Percentiles rank a stretch among this genome's conserved stretches.
Conservation (phyloP, 2,113 vertebrate genomes). For the Etia nguti region DNA sequence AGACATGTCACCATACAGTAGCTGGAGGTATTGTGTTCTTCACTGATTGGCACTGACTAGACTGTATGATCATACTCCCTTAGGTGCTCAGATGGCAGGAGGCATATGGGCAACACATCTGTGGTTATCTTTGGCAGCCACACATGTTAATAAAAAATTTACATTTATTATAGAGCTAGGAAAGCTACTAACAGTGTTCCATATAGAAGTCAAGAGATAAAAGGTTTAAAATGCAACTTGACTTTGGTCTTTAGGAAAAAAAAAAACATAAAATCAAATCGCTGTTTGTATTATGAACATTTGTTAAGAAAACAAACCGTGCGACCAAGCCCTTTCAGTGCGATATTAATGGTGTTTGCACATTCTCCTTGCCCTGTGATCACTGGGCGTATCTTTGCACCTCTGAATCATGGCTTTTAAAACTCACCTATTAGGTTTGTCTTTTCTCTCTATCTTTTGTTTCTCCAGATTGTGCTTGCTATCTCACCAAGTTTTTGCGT, state of each 20-base stretch:
- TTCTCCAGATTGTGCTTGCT: background rate
- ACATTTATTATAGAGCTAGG: background rate
- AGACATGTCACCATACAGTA: conserved; percentile 54
- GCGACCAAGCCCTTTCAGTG: conserved; percentile 19
- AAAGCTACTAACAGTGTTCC: background rate
- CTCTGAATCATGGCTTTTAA: conserved; percentile 48
- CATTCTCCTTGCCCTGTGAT: conserved; percentile 45
- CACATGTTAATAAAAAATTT: background rate
- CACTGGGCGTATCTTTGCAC: conserved; percentile 33
- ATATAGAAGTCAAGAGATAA: background rate
- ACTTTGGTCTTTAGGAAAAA: background rate
- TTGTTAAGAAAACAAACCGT: conserved; percentile 20
- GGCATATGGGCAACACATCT: background rate
- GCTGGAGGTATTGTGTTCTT: conserved; percentile 35
- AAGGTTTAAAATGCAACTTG: background rate
- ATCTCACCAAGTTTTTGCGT: background rate
- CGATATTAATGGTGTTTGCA: conserved; percentile 58
- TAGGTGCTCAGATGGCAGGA: background rate
- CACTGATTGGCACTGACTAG: conserved; percentile 33
- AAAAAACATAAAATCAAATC: background rate
- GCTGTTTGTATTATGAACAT: background rate
- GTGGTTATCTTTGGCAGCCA: background rate
- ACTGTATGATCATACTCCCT: conserved; percentile 13
- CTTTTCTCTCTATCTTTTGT: conserved; percentile 17
- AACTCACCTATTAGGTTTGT: conserved; percentile 32